Base-by-base conservation (phyloP, 2,113 vertebrate genomes). In the Gopherus flavomarginatus region DNA sequence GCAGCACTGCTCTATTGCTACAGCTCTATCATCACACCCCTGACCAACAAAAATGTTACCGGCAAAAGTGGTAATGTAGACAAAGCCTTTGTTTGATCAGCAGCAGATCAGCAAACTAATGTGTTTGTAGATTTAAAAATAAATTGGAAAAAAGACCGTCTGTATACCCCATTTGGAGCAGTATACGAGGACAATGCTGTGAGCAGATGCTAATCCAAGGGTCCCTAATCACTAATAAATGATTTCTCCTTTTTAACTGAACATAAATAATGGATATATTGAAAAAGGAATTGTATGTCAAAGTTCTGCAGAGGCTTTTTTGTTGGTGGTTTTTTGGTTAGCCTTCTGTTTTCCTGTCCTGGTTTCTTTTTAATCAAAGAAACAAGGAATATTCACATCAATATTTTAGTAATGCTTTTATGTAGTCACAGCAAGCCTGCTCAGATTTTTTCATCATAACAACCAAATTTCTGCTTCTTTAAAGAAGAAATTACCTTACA, bases 381-480 rank as follows among this genome's bases (percentile, higher is more conserved):
- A 38, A 59, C 89, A 75, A 83, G 57, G 35, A 83, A 81, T 10
- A 87, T 42, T 85, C 17, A 5, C 82, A 86, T n/a, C 35, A 94
- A 80, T 19, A 31, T 38, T 82, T 38, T 11, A 91, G 86, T 88
- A 47, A 81, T 54, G 56, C 5, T 86, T 29, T 57, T n/a, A 44
- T 29, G 62, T 87, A 88, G 50, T 75, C 85, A 90, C 35, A 10
- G 1, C 65, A 96, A 47, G 86, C n/a, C 88, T 21, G 42, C 56
- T 83, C 78, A 92, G 88, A 22, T 22, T 72, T 62, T 21, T 38
- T 22, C 17, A 69, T n/a, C 81, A 86, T 95, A 96, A 95, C n/a
- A 53, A 10, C 72, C 85, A 88, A 92, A 93, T 83, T 93, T 50
- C 53, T 72, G 22, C 2, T 11, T 86, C 95, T 95, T 92, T 95